Evolutionary conservation across 2,113 vertebrate genomes (phyloP), one percentile per base, ranked within the genome.

Genomic region (Myotis lucifugus): DNA sequence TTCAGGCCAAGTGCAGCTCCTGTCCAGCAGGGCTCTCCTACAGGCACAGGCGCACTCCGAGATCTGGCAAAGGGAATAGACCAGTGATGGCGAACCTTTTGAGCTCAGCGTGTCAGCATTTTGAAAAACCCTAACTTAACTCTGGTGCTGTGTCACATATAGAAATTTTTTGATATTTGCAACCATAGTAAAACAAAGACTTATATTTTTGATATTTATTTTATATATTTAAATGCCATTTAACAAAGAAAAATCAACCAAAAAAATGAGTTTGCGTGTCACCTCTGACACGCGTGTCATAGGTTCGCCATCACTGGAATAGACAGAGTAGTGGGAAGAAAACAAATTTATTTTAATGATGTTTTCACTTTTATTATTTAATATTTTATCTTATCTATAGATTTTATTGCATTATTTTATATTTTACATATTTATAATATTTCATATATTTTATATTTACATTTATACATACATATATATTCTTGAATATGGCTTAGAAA

Each of bases 281-380:
- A 40, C 40, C 40, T 40, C 40, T 40, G 40, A 40, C 40, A 40
- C 40, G 40, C 40, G 40, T 40, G 40, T 40, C 42, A 42, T 42
- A 42, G 42, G 42, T 42, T 42, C 42, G 42, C 42, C 42, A 42
- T 42, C 42, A 42, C 42, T 42, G 11, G 2, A 21, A 69, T 0
- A 79, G 11, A 34, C 18, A 19, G 18, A 89, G 17, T 18, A 15
- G 11, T 27, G 32, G 5, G 56, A 2, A 46, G 32, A 59, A 95
- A 85, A 64, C 11, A 84, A 42, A 74, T 72, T 72, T 6, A 40
- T 67, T 76, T 61, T 32, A 89, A 59, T 4, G 67, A n/a, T 85
- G 21, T 12, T 48, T 85, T 83, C n/a, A 32, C 78, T 94, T 79
- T 40, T 66, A 25, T 74, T 37, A 74, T 85, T 86, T 34, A 70